Percentiles rank a stretch among this genome's conserved stretches.
Conservation (phyloP, 1,140 invertebrate species). For the Ephestia elutella region DNA sequence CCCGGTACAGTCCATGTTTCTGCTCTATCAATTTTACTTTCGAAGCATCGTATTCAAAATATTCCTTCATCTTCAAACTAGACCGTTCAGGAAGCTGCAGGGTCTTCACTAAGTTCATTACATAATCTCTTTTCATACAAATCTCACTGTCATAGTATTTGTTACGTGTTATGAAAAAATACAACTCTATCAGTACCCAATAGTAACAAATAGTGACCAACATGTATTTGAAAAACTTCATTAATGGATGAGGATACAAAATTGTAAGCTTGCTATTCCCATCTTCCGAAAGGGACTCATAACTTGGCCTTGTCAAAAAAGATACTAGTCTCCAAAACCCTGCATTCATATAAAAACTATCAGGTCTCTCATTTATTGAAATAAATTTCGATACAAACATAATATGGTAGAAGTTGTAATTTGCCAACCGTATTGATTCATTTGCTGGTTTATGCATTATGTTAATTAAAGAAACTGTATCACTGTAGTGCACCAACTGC, state of each 20-base stretch:
- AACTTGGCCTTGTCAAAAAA: background rate
- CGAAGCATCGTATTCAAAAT: slow-evolving; percentile 25
- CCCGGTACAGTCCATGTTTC: slow-evolving; percentile 15
- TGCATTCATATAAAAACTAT: background rate
- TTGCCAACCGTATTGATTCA: background rate
- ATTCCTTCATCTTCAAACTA: slow-evolving; percentile 21
- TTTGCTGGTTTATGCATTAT: background rate
- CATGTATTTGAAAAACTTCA: slow-evolving; percentile 20
- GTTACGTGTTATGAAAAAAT: slow-evolving; percentile 15
- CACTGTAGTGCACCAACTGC: slow-evolving; percentile 17
- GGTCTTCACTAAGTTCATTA: slow-evolving; percentile 18
- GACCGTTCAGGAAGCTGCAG: slow-evolving; percentile 29
- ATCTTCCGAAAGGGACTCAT: background rate
- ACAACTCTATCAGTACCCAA: slow-evolving; percentile 24
- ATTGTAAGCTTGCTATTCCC: background rate
- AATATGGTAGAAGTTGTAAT: too few species aligned
- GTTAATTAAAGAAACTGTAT: slow-evolving; percentile 13
- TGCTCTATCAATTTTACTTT: slow-evolving; percentile 19
- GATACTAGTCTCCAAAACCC: background rate
- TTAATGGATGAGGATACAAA: background rate
- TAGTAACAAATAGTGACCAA: slow-evolving; percentile 26
- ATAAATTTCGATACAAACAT: too few species aligned
- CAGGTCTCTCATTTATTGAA: too few species aligned
- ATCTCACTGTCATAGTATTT: slow-evolving; percentile 19
- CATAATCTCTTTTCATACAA: slow-evolving; percentile 8